These are phyloP conservation scores for Whitmania pigra DNA, from an alignment of 1,140 invertebrate genomes.

Conservation along the genomic window DNA sequence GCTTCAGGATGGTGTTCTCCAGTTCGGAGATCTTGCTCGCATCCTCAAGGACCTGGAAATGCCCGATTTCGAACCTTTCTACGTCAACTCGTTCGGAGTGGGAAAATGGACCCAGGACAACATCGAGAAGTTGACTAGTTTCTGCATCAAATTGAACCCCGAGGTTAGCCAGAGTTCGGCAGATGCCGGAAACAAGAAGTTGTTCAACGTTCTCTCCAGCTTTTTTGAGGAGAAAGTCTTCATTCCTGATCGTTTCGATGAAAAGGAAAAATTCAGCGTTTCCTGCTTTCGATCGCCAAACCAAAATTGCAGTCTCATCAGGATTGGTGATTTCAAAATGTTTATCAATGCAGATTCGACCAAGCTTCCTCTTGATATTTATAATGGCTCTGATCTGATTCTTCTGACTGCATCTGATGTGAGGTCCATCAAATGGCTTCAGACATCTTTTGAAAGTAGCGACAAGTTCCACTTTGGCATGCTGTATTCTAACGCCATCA, in stretches of 20 bases:
- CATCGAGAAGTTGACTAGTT: constrained; percentile 11
- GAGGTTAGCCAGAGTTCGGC: not conserved
- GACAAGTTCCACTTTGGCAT: not conserved
- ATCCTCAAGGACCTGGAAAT: constrained; percentile 7
- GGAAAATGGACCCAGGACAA: constrained; percentile 7
- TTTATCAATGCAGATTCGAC: constrained; percentile 1
- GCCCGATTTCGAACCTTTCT: constrained; percentile 9
- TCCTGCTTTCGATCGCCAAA: not conserved
- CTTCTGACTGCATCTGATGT: not conserved
- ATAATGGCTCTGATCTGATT: not conserved
- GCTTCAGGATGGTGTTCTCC: not conserved
- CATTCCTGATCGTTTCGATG: not conserved
- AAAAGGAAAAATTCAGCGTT: not conserved
- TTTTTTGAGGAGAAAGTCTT: not conserved
- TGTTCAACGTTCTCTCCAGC: not conserved
- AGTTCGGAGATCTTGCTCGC: not conserved
- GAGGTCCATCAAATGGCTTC: constrained; percentile 6
- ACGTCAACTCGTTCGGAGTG: not conserved
- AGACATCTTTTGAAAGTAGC: not conserved
- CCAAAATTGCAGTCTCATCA: constrained; percentile 1
- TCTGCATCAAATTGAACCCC: constrained; percentile 9
- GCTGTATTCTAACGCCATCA: constrained; percentile 3
- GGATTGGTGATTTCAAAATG: constrained; percentile 9
- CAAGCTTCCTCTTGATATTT: not conserved
- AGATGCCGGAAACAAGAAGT: not conserved